Evolutionary conservation across 1,140 invertebrate genomes (phyloP), one percentile per base, ranked within the genome.

Genomic region (Campodea augens): DNA sequence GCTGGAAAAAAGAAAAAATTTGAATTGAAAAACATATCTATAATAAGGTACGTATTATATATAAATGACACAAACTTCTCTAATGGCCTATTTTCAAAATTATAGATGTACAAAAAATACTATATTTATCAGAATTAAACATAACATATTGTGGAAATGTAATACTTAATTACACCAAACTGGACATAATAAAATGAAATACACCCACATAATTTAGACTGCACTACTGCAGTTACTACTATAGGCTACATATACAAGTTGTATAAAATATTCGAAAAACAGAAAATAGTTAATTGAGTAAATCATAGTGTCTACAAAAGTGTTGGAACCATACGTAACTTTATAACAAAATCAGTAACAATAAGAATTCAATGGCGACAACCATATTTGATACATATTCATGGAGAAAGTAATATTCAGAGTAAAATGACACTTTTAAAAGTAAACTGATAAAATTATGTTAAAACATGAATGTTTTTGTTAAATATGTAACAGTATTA

Each of bases 1-100:
- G 61, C 62, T 71, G 48, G 50, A 58, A 55, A 27, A 15, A 52
- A 19, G 51, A 46, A 32, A 44, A 43, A 44, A n/a, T n/a, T n/a
- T n/a, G n/a, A n/a, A n/a, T n/a, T n/a, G n/a, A 38, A 2, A 47
- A 18, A 47, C 24, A 37, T 39, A 3, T 25, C 2, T 15, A 25
- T 43, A 40, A 13, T 40, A 3, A 4, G 4, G 4, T 5, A 13
- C 25, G 19, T n/a, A 23, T 4, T 12, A 41, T 41, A 41, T 39
- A 3, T 21, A 10, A 4, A 46, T 36, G 5, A 38, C 3, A 37
- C 15, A 29, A 7, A 10, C 15, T 10, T 10, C 27, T 32, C 7
- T 32, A 10, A 10, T 32, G 27, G 7, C 15, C 7, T 32, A 32
- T 32, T 32, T 7, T 32, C 27, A 32, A 7, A 32, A 32, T 32